Conservation (phyloP, 2,797 vertebrate genomes). For the Aldrovandia affinis region DNA sequence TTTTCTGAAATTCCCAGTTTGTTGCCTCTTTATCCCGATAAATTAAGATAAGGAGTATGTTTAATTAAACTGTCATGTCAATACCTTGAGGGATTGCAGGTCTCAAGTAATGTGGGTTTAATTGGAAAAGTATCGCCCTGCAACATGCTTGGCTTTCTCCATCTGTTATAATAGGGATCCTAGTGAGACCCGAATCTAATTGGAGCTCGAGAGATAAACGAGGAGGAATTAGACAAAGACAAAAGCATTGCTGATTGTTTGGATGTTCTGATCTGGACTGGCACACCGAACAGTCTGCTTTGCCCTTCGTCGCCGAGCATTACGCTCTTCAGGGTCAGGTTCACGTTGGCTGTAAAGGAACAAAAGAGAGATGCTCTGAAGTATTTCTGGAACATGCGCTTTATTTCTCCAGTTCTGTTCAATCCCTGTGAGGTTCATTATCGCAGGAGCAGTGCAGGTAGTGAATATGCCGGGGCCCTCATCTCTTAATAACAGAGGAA, state of each 20-base stretch:
- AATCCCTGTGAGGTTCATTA: background rate
- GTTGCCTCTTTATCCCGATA: background rate
- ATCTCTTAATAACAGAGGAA: background rate
- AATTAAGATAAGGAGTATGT: constrained; percentile 24
- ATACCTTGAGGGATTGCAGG: constrained; percentile 16
- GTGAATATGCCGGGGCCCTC: background rate
- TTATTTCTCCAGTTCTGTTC: background rate
- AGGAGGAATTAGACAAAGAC: background rate
- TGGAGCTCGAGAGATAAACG: background rate
- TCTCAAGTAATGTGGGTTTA: constrained; percentile 14
- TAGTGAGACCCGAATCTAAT: constrained; percentile 6
- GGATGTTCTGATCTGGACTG: background rate
- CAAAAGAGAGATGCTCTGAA: background rate
- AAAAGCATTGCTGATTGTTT: background rate
- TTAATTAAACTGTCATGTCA: constrained; percentile 22
- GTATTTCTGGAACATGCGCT: background rate
- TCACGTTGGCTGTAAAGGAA: background rate
- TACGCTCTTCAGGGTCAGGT: background rate
- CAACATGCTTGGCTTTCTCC: constrained; percentile 15
- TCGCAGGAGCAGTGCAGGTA: background rate
- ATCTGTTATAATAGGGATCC: constrained; percentile 9
- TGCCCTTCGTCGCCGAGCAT: background rate
- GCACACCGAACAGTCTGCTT: background rate
- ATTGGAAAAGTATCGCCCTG: constrained; percentile 1
- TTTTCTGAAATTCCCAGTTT: constrained; percentile 9